Evolutionary conservation across 92 coral and sea anemone species (phyloP), one percentile per base, ranked within the genome.

Genomic region (Phymanthus crucifer): DNA sequence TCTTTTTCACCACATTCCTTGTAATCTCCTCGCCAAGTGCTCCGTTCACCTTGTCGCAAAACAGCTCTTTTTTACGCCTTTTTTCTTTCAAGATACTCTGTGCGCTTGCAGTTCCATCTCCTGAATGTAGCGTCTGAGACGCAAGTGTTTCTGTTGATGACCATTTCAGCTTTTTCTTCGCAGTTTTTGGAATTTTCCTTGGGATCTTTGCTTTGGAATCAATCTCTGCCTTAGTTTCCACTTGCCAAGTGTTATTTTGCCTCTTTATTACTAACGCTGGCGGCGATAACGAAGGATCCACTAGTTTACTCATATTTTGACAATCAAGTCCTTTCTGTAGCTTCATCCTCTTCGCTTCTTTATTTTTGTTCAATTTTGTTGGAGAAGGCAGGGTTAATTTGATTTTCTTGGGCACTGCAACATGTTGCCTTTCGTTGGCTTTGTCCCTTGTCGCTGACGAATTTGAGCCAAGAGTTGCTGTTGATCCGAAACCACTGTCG

Each of bases 401-500:
- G 13, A 26, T 71, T 70, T 72, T 61, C 68, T 61, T 61, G 68
- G 68, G 14, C 17, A 27, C 23, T 61, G 68, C 34, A 26, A 43
- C 13, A 43, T 17, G 14, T 43, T 26, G 68, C 68, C 29, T 61
- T 73, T 38, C n/a, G 38, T 69, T 31, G 29, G 47, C 19, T 16
- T 23, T 21, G 71, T 74, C 80, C 50, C 13, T 73, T 12, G 40
- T 7, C 70, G 74, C n/a, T 67, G 86, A 72, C 66, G 86, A 74
- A 57, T 47, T 64, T 66, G 32, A 61, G 32, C 36, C 64, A n/a
- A 32, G 70, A 32, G 83, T 80, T 67, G 89, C 87, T 21, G 88
- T 89, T 26, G 93, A 89, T 35, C 84, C 88, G 80, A 92, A 89
- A 67, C 97, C 97, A 66, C 97, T 92, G 72, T 92, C 97, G 58